A percentile compares a stretch with the other conserved stretches of the same genome.
phyloP scores from a whole-genome alignment of 2,888 invertebrate genomes.

The Ophion obscuratus region DNA sequence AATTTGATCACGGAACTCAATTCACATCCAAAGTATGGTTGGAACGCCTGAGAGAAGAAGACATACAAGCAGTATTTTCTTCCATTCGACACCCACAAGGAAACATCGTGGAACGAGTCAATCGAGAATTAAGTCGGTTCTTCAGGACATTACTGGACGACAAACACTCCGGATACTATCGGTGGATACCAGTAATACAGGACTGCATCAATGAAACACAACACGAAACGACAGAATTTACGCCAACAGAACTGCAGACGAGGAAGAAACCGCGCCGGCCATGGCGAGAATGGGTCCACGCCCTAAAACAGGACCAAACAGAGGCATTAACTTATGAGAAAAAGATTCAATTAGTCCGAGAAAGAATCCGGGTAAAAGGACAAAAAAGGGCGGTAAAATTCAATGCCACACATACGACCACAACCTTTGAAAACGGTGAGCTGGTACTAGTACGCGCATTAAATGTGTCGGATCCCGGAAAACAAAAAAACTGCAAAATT shows the following conservation, averaged over 20 bases:
- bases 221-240: background rate
- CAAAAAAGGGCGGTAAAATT: constrained; percentile 14
- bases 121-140: constrained; percentile 18
- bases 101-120: constrained; percentile 11
- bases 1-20: constrained; percentile 41
- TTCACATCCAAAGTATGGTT: constrained; percentile 6
- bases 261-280: background rate
- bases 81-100: constrained; percentile 38
- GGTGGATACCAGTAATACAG: background rate
- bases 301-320: background rate
- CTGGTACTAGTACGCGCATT: background rate
- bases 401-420: background rate
- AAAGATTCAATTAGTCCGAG: background rate
- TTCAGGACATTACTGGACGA: constrained; percentile 10
- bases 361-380: constrained; percentile 3
- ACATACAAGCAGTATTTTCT: background rate
- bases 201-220: constrained; percentile 24
- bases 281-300: constrained; percentile 7
- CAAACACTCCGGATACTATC: constrained; percentile 2
- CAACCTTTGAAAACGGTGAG: background rate
- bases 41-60: background rate
- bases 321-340: background rate
- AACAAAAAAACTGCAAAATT: background rate
- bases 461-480: constrained; percentile 3
- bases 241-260: background rate